Evolutionary conservation across 1,140 invertebrate species (phyloP).

Genomic region (Caerostris darwini): DNA sequence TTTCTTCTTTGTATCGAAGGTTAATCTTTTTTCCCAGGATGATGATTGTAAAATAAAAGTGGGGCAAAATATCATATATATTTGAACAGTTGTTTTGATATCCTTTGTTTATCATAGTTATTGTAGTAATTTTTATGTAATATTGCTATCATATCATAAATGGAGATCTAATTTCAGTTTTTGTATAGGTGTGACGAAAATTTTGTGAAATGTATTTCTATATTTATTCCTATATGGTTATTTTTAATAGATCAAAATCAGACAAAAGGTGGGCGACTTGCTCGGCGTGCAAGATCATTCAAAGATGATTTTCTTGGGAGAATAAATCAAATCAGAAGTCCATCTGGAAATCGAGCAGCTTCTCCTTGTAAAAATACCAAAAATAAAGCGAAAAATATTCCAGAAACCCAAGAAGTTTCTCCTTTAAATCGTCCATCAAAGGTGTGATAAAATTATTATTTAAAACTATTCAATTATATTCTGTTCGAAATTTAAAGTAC

Average conservation of each 20-base stretch:
- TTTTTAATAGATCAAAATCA: conserved; percentile 62
- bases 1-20: too few relatives aligned
- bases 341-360: conserved; percentile 80
- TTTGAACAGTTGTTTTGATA: too few relatives aligned
- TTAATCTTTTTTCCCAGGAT: too few relatives aligned
- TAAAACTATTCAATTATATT: too few relatives aligned
- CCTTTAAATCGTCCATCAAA: conserved; percentile 65
- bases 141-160: too few relatives aligned
- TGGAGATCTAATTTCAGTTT: neutral
- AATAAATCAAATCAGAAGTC: conserved; percentile 91
- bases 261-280: conserved; percentile 82
- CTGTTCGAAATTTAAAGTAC: neutral
- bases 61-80: too few relatives aligned
- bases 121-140: too few relatives aligned
- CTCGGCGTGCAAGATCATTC: conserved; percentile 91
- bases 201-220: neutral
- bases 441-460: neutral
- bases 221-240: neutral
- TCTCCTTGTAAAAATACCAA: conserved; percentile 78
- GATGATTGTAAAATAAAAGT: too few relatives aligned
- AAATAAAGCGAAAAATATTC: conserved; percentile 64
- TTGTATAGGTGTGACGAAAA: neutral
- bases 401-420: conserved; percentile 64
- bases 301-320: conserved; percentile 95
- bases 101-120: too few relatives aligned